These are phyloP conservation scores for Euwallacea similis DNA, from an alignment of 1,140 invertebrate species.

Conservation along the genomic window DNA sequence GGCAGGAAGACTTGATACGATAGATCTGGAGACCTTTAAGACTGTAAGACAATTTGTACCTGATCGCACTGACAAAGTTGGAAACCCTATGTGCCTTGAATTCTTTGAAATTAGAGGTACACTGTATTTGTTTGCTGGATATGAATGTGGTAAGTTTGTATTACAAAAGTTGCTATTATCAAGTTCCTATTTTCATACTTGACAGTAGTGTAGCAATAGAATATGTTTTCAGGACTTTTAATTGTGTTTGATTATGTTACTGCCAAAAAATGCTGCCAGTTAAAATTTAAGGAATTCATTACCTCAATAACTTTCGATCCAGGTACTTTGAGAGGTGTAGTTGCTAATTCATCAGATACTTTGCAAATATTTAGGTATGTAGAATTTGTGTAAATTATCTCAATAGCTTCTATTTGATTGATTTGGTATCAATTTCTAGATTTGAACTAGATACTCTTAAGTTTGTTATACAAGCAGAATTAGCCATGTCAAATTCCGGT, in stretches of 20 bases:
- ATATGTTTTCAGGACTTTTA: constrained; percentile 59
- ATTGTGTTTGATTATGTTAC: constrained; percentile 68
- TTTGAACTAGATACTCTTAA: constrained; percentile 26
- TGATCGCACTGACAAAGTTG: constrained; percentile 35
- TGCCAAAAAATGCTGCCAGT: constrained; percentile 59
- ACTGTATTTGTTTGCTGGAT: constrained; percentile 43
- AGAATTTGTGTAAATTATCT: neutral
- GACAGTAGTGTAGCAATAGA: constrained; percentile 1
- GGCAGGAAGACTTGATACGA: constrained; percentile 62
- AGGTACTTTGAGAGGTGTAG: constrained; percentile 63
- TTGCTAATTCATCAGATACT: constrained; percentile 64
- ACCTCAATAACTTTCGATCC: constrained; percentile 70
- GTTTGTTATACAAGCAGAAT: constrained; percentile 61
- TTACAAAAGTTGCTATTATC: neutral
- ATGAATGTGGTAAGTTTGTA: constrained; percentile 40
- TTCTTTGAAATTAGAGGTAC: constrained; percentile 39
- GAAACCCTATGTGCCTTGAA: constrained; percentile 44
- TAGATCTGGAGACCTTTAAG: constrained; percentile 41
- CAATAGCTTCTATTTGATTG: neutral
- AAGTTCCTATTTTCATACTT: neutral
- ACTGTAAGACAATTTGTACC: constrained; percentile 39
- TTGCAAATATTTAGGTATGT: constrained; percentile 58
- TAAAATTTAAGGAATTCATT: constrained; percentile 66
- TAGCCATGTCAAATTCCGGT: constrained; percentile 70
- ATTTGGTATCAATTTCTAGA: constrained; percentile 47